A percentile compares a stretch with the other conserved stretches of the same genome.
Evolutionary conservation across 1,140 invertebrate genomes (phyloP).

Genomic region (Coenobita brevimanus): DNA sequence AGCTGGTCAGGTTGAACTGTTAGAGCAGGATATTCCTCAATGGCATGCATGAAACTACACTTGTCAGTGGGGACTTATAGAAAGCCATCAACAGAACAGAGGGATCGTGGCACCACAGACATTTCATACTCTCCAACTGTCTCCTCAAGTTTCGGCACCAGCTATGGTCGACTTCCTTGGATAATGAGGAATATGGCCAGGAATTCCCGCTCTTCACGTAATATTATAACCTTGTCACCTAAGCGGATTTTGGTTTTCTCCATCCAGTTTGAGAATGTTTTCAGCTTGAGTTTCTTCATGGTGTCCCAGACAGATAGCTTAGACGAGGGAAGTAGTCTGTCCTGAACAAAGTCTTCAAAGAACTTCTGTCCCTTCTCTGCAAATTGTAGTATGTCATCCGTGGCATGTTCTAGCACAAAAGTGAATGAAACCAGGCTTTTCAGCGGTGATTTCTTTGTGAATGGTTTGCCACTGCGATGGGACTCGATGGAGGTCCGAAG

Average conservation of each 20-base stretch:
- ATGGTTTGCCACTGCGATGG: conserved; percentile 16
- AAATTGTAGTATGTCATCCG: neutral
- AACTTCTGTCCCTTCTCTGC: neutral
- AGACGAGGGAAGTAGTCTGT: too few species aligned
- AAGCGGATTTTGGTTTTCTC: neutral
- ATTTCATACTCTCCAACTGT: conserved; percentile 8
- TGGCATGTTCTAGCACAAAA: neutral
- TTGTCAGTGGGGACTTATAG: too few species aligned
- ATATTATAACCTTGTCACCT: neutral
- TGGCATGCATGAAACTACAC: neutral
- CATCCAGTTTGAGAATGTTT: too few species aligned
- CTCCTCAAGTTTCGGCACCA: neutral
- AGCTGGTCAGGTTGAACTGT: too few species aligned
- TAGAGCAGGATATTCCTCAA: neutral
- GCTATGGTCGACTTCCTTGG: conserved; percentile 10
- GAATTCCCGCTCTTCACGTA: neutral
- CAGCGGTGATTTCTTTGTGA: neutral
- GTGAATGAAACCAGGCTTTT: neutral
- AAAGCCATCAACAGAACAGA: too few species aligned
- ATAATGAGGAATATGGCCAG: conserved; percentile 2
- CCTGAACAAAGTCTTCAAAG: too few species aligned
- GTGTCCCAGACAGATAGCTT: too few species aligned
- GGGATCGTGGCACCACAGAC: too few species aligned
- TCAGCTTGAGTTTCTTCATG: too few species aligned
- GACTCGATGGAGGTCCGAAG: neutral